Evolutionary conservation across 92 coral and sea anemone genomes (phyloP), one percentile per base, ranked within the genome.

Genomic region (Porites divaricata): DNA sequence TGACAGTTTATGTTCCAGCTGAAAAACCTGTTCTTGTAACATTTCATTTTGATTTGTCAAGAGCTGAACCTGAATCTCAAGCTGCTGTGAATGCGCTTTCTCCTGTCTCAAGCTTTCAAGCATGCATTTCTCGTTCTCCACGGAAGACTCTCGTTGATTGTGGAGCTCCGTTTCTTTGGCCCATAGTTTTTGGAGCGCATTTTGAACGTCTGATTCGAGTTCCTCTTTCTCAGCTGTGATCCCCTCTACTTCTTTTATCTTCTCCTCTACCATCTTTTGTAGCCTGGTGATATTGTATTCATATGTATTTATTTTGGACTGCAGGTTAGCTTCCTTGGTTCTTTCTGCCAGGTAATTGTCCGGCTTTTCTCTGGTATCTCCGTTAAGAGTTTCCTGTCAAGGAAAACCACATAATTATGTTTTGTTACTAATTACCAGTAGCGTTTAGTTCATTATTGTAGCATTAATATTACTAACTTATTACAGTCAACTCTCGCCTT

Each of bases 131-230:
- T 82, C 86, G 9, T 79, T 63, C 19, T 49, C 79, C 4, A 61
- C 8, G 0, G 79, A 82, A 23, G 70, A 20, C 54, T 61, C 51
- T n/a, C 79, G 69, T 5, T 72, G 61, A 7, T 49, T 51, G 68
- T 82, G 86, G 52, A 82, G 72, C 63, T 82, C 86, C 10, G n/a
- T 52, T 48, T 82, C 86, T 17, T 82, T 82, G 4, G n/a, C 28
- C 86, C 86, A 82, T 0, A 82, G 78, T 51, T 82, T 82, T 17
- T 73, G 79, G 26, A 82, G 63, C 15, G 79, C 72, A 63, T 28
- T 82, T 50, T 82, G 86, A 45, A 82, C 51, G 52, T 35, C 63
- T 12, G 70, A 59, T 58, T 72, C 86, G 0, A 82, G 72, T 15
- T 82, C 86, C 9, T 22, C 86, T 25, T 82, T 82, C 76, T 72